phyloP scores from a whole-genome alignment of 2,113 vertebrate species.

The Sebastes fasciatus region DNA sequence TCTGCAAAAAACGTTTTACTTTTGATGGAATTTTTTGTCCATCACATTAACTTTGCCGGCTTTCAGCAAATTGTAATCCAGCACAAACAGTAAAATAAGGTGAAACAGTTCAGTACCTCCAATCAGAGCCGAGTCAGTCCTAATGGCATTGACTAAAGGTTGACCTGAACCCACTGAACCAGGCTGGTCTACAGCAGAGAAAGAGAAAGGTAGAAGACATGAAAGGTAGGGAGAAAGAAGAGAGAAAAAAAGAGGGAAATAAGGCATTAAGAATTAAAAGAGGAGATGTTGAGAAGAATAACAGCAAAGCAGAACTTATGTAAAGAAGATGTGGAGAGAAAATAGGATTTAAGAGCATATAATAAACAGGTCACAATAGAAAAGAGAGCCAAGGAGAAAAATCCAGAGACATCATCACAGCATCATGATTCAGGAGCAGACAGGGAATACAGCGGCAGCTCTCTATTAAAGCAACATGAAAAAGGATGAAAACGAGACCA shows the following conservation, averaged over 20 bases:
- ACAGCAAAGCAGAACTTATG: neutral
- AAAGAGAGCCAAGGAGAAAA: conserved; percentile 8
- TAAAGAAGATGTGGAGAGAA: neutral
- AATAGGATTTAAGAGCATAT: too few species aligned
- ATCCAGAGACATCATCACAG: conserved; percentile 39
- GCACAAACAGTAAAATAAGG: neutral
- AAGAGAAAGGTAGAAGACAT: neutral
- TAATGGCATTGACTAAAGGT: conserved; percentile 89
- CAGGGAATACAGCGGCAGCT: conserved; percentile 23
- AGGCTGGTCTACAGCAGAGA: conserved; percentile 87
- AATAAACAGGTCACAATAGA: neutral
- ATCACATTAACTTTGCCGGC: neutral
- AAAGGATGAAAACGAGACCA: conserved; percentile 12
- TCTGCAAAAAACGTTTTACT: neutral
- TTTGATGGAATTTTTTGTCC: conserved; percentile 1
- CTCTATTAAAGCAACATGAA: conserved; percentile 11
- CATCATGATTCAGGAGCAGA: conserved; percentile 14
- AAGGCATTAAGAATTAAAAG: neutral
- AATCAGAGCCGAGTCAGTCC: conserved; percentile 91
- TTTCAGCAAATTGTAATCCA: neutral
- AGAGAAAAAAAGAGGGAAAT: neutral
- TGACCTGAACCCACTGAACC: conserved; percentile 88
- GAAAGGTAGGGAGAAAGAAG: neutral
- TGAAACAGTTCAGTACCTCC: conserved; percentile 87
- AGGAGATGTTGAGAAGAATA: neutral